These are phyloP conservation scores for Pseudochaenichthys georgianus DNA, from an alignment of 2,797 vertebrate species.

Conservation along the genomic window DNA sequence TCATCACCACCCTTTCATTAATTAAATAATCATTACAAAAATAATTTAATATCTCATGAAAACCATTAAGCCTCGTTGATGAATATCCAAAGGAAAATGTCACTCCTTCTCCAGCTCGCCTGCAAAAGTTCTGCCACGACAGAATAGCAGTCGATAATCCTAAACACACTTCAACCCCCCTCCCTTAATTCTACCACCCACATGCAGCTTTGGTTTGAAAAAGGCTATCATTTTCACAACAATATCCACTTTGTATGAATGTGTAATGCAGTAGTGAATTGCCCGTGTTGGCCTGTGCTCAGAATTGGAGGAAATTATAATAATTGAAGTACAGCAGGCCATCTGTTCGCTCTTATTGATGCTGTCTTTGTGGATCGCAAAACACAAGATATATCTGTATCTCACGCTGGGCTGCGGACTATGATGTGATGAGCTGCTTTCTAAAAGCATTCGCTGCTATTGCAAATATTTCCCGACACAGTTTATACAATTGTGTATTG, in stretches of 20 bases:
- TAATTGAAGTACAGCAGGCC: slow-evolving; percentile 46
- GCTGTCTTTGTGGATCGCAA: slow-evolving; percentile 41
- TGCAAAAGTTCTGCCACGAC: slow-evolving; percentile 43
- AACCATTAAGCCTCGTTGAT: slow-evolving; percentile 75
- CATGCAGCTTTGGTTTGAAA: slow-evolving; percentile 67
- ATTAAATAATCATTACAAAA: slow-evolving; percentile 78
- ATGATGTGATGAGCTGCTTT: not conserved
- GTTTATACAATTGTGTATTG: not conserved
- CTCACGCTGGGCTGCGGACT: not conserved
- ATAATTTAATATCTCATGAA: slow-evolving; percentile 59
- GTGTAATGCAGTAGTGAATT: slow-evolving; percentile 53
- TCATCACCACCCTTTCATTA: slow-evolving; percentile 72
- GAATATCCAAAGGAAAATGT: slow-evolving; percentile 75
- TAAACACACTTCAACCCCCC: slow-evolving; percentile 49
- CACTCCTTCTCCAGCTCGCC: slow-evolving; percentile 44
- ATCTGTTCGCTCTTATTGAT: slow-evolving; percentile 54
- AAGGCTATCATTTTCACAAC: slow-evolving; percentile 74
- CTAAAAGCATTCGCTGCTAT: not conserved
- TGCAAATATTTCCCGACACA: not conserved
- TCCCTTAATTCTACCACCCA: slow-evolving; percentile 47
- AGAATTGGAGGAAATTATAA: slow-evolving; percentile 35
- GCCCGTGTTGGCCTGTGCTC: slow-evolving; percentile 40
- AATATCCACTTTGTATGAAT: slow-evolving; percentile 69
- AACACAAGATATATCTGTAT: slow-evolving; percentile 66
- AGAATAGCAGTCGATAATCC: slow-evolving; percentile 57